phyloP scores from a whole-genome alignment of 2,888 invertebrate species.

The Calliphora vomitoria region DNA sequence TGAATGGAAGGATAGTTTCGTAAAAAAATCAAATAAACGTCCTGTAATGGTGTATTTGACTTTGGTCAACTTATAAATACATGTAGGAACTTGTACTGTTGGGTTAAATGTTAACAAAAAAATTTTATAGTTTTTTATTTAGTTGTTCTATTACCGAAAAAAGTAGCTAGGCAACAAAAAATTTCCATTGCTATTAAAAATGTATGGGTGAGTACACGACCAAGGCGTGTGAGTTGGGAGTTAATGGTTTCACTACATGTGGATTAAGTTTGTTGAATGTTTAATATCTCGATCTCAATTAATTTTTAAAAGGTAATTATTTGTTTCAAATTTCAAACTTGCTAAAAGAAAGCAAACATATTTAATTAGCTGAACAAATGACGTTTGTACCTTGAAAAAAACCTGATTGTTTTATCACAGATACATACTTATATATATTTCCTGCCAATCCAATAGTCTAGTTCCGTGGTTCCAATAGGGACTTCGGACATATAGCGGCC shows the following conservation, averaged over 20 bases:
- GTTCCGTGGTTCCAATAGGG: no score
- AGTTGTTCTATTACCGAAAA: conserved; percentile 35
- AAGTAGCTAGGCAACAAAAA: conserved; percentile 65
- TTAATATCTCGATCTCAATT: no score
- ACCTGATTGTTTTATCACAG: no score
- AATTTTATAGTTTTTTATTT: conserved; percentile 39
- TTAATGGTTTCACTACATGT: neutral
- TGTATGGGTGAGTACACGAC: conserved; percentile 30
- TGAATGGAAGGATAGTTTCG: neutral
- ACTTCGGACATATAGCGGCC: no score
- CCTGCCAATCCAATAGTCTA: no score
- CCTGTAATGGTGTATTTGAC: conserved; percentile 37
- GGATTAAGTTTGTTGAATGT: neutral
- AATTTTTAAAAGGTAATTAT: no score
- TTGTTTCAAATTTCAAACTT: no score
- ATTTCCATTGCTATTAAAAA: conserved; percentile 14
- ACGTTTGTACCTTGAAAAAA: no score
- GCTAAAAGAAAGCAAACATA: no score
- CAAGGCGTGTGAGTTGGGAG: no score
- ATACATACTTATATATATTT: no score
- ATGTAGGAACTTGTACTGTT: conserved; percentile 19
- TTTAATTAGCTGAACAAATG: no score
- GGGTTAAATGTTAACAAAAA: conserved; percentile 7
- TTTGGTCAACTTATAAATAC: conserved; percentile 48
- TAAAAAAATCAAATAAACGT: conserved; percentile 12